Evolutionary conservation across 2,888 invertebrate genomes (phyloP).

Genomic region (Rotaria socialis): DNA sequence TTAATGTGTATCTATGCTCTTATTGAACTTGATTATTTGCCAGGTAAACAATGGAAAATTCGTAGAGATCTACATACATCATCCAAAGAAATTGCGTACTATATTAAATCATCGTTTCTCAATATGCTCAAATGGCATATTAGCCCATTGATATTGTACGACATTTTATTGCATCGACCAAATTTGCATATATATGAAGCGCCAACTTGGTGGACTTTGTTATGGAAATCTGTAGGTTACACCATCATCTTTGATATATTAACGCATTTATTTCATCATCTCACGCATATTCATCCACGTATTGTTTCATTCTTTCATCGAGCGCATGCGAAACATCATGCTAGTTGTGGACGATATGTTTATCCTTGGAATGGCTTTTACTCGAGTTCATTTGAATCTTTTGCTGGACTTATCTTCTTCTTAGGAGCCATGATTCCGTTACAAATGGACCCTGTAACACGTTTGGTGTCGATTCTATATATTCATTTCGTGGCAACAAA

Average conservation of each 20-base stretch:
- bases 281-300: not conserved
- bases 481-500: not conserved
- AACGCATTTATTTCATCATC: not conserved
- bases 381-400: not conserved
- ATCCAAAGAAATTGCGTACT: not conserved
- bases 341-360: not conserved
- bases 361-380: constrained; percentile 17
- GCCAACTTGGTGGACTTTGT: not conserved
- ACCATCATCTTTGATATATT: not conserved
- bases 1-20: not conserved
- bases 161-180: not conserved
- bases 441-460: not conserved
- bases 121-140: constrained; percentile 9
- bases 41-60: not conserved
- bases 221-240: not conserved
- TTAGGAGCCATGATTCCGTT: not conserved
- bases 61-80: not conserved
- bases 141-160: not conserved
- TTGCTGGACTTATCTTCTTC: not conserved
- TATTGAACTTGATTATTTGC: not conserved
- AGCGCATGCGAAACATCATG: not conserved
- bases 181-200: not conserved
- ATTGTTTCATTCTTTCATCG: not conserved
- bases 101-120: not conserved
- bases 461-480: not conserved